phyloP scores from a whole-genome alignment of 2,113 vertebrate genomes.

The Ivindomyrus marchei region DNA sequence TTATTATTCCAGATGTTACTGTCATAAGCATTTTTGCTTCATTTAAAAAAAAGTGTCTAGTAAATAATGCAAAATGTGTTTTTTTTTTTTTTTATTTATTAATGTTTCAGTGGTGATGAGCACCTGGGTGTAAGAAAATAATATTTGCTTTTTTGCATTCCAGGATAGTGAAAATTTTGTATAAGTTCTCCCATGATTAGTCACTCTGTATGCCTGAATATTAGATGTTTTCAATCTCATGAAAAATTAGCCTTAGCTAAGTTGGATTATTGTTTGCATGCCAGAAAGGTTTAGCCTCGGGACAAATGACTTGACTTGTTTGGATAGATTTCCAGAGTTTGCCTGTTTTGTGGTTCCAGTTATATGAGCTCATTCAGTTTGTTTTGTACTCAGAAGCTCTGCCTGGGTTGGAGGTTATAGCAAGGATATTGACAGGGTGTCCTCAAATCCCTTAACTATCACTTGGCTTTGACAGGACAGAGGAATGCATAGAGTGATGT shows the following conservation, averaged over 20 bases:
- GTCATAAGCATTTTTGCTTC: not conserved
- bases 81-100: not conserved
- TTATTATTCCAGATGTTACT: not conserved
- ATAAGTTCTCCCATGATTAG: not conserved
- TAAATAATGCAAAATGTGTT: not conserved
- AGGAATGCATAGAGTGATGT: not conserved
- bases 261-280: not conserved
- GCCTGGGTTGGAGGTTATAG: not conserved
- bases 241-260: not conserved
- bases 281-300: not conserved
- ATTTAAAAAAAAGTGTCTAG: not conserved
- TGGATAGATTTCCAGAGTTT: not conserved
- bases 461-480: not conserved
- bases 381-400: not conserved
- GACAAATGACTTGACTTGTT: not conserved
- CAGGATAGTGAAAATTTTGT: not conserved
- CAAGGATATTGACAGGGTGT: not conserved
- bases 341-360: not conserved
- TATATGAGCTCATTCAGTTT: not conserved
- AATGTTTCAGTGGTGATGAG: not conserved
- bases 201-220: not conserved
- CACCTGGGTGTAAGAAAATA: not conserved
- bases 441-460: not conserved
- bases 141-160: not conserved
- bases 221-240: not conserved